phyloP scores from a whole-genome alignment of 1,140 invertebrate genomes.

The Bombus waltoni region DNA sequence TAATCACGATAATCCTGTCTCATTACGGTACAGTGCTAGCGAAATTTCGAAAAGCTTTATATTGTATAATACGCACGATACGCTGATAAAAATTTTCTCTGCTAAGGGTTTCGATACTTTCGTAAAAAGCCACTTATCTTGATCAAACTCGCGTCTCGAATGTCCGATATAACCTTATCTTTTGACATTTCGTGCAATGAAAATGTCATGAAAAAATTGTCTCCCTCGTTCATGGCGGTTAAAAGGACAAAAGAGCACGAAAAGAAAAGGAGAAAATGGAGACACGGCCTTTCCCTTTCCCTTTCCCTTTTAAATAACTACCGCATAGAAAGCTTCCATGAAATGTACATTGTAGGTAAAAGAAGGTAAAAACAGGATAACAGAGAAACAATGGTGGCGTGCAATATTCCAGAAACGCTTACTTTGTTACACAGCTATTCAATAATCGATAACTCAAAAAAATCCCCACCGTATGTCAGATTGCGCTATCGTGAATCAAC shows the following conservation, averaged over 20 bases:
- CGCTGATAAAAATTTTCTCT: too few species aligned
- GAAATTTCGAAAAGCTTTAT: neutral
- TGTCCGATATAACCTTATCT: neutral
- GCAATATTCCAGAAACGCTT: conserved; percentile 13
- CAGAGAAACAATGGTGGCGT: neutral
- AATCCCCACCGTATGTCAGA: conserved; percentile 19
- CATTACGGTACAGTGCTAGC: too few species aligned
- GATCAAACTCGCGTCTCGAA: neutral
- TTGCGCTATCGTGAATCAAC: neutral
- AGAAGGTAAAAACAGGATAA: neutral
- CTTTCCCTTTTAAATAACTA: neutral
- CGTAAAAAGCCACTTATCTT: neutral
- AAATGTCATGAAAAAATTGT: neutral
- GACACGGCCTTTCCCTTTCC: too few species aligned
- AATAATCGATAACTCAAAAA: conserved; percentile 37
- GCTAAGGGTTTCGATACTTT: neutral
- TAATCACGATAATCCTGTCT: too few species aligned
- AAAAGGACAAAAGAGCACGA: neutral
- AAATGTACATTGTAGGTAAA: neutral
- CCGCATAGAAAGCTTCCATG: neutral
- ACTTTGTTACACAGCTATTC: conserved; percentile 12
- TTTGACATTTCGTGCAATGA: neutral
- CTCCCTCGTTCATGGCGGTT: neutral
- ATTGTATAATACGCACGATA: neutral
- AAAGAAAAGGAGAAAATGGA: neutral